Conservation (phyloP, 2,113 vertebrate species). For the Callocephalon fimbriatum region DNA sequence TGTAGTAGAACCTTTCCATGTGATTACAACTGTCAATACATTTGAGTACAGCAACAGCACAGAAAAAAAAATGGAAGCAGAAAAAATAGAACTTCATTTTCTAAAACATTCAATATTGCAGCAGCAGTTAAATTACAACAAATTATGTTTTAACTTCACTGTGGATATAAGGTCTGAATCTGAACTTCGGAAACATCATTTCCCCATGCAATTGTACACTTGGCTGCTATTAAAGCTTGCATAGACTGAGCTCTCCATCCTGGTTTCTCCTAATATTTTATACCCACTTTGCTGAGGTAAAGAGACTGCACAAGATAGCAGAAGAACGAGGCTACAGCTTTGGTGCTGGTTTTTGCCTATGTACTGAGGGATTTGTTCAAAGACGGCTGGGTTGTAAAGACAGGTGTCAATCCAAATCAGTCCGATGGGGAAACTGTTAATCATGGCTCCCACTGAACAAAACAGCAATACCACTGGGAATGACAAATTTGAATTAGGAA, state of each 20-base stretch:
- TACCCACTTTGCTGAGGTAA: background rate
- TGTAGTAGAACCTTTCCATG: background rate
- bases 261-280: background rate
- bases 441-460: constrained; percentile 8
- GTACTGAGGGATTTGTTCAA: background rate
- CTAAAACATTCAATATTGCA: background rate
- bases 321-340: background rate
- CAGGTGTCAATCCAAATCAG: background rate
- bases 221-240: background rate
- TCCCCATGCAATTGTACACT: background rate
- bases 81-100: background rate
- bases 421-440: constrained; percentile 3
- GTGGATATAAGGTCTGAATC: background rate
- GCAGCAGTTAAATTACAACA: background rate
- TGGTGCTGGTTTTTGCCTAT: background rate
- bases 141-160: background rate
- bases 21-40: background rate
- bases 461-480: constrained; percentile 15
- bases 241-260: background rate
- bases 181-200: background rate
- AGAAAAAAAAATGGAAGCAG: background rate
- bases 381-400: background rate
- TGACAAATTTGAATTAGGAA: constrained; percentile 20
- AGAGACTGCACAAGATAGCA: background rate
- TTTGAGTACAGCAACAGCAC: background rate